These are phyloP conservation scores for Urocolius indicus DNA, from an alignment of 2,113 vertebrate genomes.

Conservation along the genomic window DNA sequence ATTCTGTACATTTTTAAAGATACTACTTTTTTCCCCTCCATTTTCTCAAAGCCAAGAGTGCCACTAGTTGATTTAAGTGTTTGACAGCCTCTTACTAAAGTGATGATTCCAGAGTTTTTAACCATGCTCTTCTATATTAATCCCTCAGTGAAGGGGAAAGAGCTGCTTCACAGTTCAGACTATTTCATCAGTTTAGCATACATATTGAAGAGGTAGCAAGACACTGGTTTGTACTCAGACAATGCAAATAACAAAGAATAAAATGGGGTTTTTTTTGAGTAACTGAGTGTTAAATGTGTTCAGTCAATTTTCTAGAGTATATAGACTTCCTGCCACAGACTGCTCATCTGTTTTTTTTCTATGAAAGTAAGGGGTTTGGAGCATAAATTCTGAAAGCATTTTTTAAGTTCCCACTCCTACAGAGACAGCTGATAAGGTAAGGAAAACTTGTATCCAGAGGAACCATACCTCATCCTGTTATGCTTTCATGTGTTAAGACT, in stretches of 20 bases:
- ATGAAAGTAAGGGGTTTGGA: background rate
- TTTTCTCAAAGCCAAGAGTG: background rate
- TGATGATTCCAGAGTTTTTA: background rate
- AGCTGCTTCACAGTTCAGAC: background rate
- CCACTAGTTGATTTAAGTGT: background rate
- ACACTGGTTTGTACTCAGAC: background rate
- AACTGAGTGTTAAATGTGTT: background rate
- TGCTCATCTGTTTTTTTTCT: background rate
- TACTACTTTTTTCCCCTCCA: background rate
- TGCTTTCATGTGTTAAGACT: background rate
- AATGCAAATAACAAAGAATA: background rate
- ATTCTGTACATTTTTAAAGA: background rate
- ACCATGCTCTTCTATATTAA: background rate
- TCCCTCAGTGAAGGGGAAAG: background rate
- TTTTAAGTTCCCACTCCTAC: background rate
- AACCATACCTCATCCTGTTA: background rate
- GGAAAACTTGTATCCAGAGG: background rate
- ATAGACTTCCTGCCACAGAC: background rate
- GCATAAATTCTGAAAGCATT: background rate
- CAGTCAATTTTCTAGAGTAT: background rate
- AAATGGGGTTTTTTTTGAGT: background rate
- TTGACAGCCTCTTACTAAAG: background rate
- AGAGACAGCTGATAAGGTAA: accelerated
- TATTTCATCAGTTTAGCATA: background rate
- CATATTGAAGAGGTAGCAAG: background rate